Conservation (phyloP, 2,113 vertebrate species). For the Cercopithecus mona region DNA sequence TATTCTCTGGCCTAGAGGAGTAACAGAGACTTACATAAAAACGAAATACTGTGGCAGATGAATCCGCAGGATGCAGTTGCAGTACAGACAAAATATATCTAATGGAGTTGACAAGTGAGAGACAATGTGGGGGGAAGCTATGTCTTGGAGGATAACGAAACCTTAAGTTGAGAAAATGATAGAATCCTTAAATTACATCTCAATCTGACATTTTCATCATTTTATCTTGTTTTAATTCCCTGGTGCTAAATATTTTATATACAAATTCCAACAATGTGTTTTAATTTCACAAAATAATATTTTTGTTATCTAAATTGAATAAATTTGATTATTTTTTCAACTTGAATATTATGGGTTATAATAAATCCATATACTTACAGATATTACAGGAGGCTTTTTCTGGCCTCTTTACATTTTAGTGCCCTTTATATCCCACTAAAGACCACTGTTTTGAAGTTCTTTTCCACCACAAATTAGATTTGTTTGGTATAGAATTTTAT, state of each 20-base stretch:
- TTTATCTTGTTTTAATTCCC: neutral
- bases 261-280: neutral
- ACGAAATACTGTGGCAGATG: neutral
- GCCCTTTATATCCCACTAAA: neutral
- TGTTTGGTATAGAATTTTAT: neutral
- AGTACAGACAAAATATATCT: neutral
- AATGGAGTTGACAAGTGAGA: neutral
- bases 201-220: neutral
- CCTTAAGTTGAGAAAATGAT: neutral
- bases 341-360: neutral
- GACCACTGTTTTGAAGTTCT: neutral
- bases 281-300: neutral
- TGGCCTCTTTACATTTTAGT: neutral
- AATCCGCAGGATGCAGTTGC: neutral
- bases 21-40: neutral
- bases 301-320: neutral
- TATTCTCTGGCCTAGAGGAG: neutral
- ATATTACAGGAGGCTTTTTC: neutral
- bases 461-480: neutral
- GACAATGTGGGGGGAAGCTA: rapidly evolving
- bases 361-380: neutral
- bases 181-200: neutral
- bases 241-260: neutral
- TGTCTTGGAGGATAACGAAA: neutral
- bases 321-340: neutral